Percentiles rank a stretch among this genome's conserved stretches.
phyloP scores from a whole-genome alignment of 2,797 vertebrate species.

The Psittacula derbiana region DNA sequence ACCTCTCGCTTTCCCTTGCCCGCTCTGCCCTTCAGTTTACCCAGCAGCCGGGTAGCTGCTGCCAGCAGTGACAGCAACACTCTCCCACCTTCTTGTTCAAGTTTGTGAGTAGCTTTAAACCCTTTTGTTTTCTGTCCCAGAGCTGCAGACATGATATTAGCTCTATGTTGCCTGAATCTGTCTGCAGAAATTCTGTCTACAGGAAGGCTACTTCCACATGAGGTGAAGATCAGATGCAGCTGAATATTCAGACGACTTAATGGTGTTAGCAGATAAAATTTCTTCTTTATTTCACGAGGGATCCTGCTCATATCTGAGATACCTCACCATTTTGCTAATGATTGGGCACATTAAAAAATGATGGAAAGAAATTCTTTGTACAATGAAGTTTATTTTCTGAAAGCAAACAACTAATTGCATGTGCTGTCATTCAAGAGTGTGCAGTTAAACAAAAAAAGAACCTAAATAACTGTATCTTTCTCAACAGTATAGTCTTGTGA shows the following conservation, averaged over 20 bases:
- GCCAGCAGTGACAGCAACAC: neutral
- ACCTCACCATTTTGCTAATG: neutral
- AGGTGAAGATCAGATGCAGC: neutral
- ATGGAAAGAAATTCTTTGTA: neutral
- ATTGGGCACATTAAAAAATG: neutral
- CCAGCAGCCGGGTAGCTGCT: neutral
- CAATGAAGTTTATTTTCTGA: neutral
- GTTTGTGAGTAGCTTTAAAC: neutral
- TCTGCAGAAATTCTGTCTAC: neutral
- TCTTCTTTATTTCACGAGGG: neutral
- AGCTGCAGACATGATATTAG: neutral
- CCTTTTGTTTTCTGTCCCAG: neutral
- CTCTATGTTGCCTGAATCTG: neutral
- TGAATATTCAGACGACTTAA: neutral
- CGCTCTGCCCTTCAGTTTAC: neutral
- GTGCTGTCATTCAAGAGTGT: neutral
- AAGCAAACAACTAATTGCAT: neutral
- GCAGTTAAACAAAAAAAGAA: neutral
- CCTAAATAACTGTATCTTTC: conserved; percentile 15
- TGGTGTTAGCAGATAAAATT: neutral
- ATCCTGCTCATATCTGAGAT: neutral
- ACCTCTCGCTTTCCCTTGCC: neutral
- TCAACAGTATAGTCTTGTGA: neutral
- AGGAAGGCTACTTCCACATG: neutral
- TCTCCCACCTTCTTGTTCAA: neutral